These are phyloP conservation scores for Halcyon senegalensis DNA, from an alignment of 2,113 vertebrate species.

Conservation along the genomic window DNA sequence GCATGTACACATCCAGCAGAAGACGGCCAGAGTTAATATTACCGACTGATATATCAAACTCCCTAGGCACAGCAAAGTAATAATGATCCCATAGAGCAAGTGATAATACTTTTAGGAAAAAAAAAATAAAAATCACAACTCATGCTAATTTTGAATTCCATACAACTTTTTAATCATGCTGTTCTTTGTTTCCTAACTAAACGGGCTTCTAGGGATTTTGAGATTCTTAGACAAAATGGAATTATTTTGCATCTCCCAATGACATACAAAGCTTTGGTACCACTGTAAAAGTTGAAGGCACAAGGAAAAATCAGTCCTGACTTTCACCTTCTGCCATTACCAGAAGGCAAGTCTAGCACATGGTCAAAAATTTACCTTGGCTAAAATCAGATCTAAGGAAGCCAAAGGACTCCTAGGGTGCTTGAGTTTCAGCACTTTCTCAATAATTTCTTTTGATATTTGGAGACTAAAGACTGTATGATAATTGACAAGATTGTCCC, in stretches of 20 bases:
- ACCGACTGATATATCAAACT: neutral
- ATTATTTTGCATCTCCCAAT: neutral
- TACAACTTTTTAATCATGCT: neutral
- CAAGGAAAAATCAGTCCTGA: neutral
- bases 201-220: neutral
- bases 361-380: neutral
- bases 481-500: neutral
- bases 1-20: neutral
- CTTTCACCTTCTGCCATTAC: neutral
- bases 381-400: neutral
- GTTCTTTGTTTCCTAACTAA: neutral
- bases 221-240: neutral
- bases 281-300: neutral
- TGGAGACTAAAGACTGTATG: neutral
- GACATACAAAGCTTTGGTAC: neutral
- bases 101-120: neutral
- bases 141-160: neutral
- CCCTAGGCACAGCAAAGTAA: neutral
- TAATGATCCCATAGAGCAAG: neutral
- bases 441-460: neutral
- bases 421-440: neutral
- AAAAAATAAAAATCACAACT: neutral
- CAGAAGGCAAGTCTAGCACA: neutral
- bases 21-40: neutral
- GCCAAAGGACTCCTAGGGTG: neutral